Base-by-base conservation (phyloP, 2,888 invertebrate genomes). In the Trachelus stipa region DNA sequence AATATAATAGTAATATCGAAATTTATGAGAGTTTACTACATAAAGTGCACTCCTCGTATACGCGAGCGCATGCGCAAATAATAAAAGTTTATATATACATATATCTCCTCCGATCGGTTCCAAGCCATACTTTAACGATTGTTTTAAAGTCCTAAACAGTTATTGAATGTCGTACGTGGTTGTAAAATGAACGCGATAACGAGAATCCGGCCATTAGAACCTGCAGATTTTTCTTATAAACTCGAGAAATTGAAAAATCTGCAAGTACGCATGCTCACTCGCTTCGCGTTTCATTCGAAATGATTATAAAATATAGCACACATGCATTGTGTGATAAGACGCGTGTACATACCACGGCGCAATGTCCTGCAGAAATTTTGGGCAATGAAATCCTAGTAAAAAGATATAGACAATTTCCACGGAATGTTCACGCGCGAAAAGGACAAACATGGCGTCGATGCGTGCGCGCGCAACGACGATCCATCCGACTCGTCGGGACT, bases 1-100 rank as follows among this genome's bases (percentile, higher is more conserved):
- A 90, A 88, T 88, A 86, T 88, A 88, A 85, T 87, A 84, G 83
- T 84, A 86, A 86, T 87, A 89, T 86, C 86, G 81, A 89, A 89
- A 88, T 89, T 89, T 87, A 87, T 86, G 82, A 86, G 79, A 85
- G 84, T 85, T 84, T 80, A 82, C 40, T 56, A 56, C 40, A 56
- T 56, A 56, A 56, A 56, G 23, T 56, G 40, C 40, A 56, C 40
- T 56, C 40, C 23, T 56, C 40, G 6, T 56, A 56, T 56, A 56
- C 40, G 15, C 15, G 40, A 80, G 78, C 79, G 79, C 73, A 73
- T 68, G 69, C 35, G 40, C 73, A 40, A 76, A 73, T 69, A 78
- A 76, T 77, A 79, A 82, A 82, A 79, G 79, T 80, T 79, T 81
- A 82, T 83, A 83, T 79, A 77, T 81, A 82, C 80, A 80, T 79